Base-by-base conservation (phyloP, 2,888 invertebrate species). In the Chironomus tentans region DNA sequence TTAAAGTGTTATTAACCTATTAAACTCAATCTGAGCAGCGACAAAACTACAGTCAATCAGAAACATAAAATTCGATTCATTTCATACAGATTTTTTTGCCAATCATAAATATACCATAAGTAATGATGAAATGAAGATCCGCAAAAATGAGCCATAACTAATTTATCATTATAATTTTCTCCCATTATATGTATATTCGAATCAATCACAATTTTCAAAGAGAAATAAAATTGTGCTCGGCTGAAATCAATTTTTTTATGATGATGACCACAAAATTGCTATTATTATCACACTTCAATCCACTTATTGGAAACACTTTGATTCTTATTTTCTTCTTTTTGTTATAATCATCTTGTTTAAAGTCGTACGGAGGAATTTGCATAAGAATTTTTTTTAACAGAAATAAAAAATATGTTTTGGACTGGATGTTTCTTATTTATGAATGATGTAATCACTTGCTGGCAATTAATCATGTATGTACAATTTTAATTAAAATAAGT, bases 141-240 rank as follows among this genome's bases (percentile, higher is more conserved):
- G 38, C 38, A 38, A 38, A 72, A 72, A 72, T 72, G 72, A 46
- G 22, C 50, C 72, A 72, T 72, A 72, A 62, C 61, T 72, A 72
- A 72, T 72, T 61, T 72, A 72, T 72, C 72, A 72, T 72, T 72
- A 62, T 72, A 72, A 72, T 72, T 72, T 72, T 72, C 24, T 21
- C 50, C 50, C 21, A 56, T 56, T 70, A 50, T 56, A 50, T 24
- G 18, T 24, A 47, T 38, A 72, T 72, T 72, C 72, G 62, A 72
- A 72, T 72, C 72, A 72, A 72, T 72, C 72, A 72, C 15, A 18
- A 24, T 65, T 24, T 21, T 65, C 22, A 21, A 22, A 24, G 65
- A n/a, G 22, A 24, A 24, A 24, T 7, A 65, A 21, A 22, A 38
- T 62, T 62, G 72, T 62, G 38, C 62, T 72, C 28, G 4, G 22